Base-by-base conservation (phyloP, 37 sponge, comb jelly and placozoan species). In the Lycopodina hypogea region DNA sequence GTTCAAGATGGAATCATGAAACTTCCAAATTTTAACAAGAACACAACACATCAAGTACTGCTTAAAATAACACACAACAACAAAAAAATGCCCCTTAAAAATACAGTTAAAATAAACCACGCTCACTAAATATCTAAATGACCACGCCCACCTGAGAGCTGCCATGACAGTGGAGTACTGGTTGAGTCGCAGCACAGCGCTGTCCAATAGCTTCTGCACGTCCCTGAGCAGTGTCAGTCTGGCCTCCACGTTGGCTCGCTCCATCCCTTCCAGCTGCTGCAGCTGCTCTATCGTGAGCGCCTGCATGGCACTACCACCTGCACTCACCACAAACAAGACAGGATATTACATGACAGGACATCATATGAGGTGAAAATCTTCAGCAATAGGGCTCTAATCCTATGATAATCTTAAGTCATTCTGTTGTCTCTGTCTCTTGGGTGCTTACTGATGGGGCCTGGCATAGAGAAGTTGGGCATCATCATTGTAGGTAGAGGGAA, bases 211-310 rank as follows among this genome's bases (percentile, higher is more conserved):
- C 37, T 61, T 74, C 88, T 93, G 93, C 8, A 97, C 75, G 35
- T 95, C 93, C 52, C 88, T 83, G 38, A 97, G 87, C 9, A 97
- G 61, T 12, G 76, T 65, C 45, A 97, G 83, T 24, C 98, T 79
- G 18, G 96, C 91, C 68, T 97, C 98, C 17, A 93, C 88, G 57
- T 85, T 91, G 38, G 77, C 72, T 35, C 98, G 74, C 79, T 90
- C 96, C 78, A 78, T 74, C 4, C 95, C 95, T 73, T 97, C 98
- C 68, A 97, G 75, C 45, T 51, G 39, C 42, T 59, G 30, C 56
- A 97, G 81, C 61, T 97, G 86, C 58, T 97, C 93, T 0, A 87
- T 84, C 18, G 69, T 90, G 32, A 97, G 86, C 4, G 40, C 33
- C 17, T 24, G 37, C 72, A 87, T 48, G 28, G 38, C 68, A 42